Evolutionary conservation across 1,140 invertebrate species (phyloP), one percentile per base, ranked within the genome.

Genomic region (Cherax destructor): DNA sequence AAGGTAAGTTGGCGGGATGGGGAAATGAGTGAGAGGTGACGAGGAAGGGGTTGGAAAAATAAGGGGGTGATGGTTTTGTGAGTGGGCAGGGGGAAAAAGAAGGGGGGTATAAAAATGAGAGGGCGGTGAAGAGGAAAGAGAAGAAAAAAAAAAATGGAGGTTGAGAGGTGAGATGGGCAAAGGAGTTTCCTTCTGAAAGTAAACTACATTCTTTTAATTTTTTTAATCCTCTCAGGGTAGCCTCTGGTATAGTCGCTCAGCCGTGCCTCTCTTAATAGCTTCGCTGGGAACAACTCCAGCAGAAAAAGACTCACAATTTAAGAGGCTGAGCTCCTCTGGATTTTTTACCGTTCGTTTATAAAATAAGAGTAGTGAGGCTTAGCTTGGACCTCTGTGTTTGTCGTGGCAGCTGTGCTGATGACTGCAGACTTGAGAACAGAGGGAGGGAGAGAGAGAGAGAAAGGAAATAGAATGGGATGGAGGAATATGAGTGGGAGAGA

Each of bases 261-360:
- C 16, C 11, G 9, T 16, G 47, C 47, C 50, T 69, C 74, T 78
- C 85, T 30, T 77, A 47, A 69, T 30, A 77, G 50, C 72, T 41
- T 56, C 85, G 41, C 56, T 50, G 30, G 74, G 74, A 86, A 86
- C 56, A 56, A 65, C 85, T 78, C 52, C 30, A 47, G 61, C 13
- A 13, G 61, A 83, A 83, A 69, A 86, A 86, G 50, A 56, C 47
- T 72, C 50, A 18, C 47, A 52, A 86, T 78, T 86, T 86, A 86
- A 78, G 85, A 86, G 85, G 52, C n/a, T 47, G 56, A 81, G 50
- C 56, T 30, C 18, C 50, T 56, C 69, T n/a, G 74, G 74, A 78
- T 86, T 86, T 86, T 56, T 86, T 86, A 74, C 50, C 85, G 85
- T 86, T 86, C 85, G 76, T 86, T 50, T 78, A 30, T 86, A 56